phyloP scores from a whole-genome alignment of 2,888 invertebrate species.

The Campoletis raptor region DNA sequence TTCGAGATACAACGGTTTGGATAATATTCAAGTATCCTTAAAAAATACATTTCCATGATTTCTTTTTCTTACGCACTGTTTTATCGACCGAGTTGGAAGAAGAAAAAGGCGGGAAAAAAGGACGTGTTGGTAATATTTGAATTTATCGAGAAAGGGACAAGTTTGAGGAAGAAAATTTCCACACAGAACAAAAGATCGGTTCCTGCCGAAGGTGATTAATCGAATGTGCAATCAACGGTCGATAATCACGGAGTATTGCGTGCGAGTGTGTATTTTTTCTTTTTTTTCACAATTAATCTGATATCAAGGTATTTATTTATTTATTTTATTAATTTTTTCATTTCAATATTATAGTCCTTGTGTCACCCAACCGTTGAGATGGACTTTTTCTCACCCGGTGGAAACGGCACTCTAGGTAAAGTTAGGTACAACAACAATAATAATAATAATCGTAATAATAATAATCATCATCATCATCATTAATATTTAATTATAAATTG shows the following conservation, averaged over 20 bases:
- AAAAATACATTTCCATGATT: conserved; percentile 39
- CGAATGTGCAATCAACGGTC: conserved; percentile 11
- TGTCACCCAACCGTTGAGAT: conserved; percentile 55
- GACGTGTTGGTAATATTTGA: neutral
- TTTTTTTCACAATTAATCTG: conserved; percentile 10
- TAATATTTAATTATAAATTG: conserved; percentile 36
- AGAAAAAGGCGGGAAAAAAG: neutral
- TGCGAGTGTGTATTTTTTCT: conserved; percentile 7
- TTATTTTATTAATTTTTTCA: conserved; percentile 18
- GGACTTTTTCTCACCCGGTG: conserved; percentile 64
- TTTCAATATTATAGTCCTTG: conserved; percentile 51
- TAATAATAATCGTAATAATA: conserved; percentile 65
- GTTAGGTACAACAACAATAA: conserved; percentile 70
- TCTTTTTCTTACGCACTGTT: conserved; percentile 22
- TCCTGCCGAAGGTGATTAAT: conserved; percentile 21
- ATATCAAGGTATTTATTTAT: conserved; percentile 36
- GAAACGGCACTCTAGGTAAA: conserved; percentile 70
- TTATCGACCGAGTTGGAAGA: conserved; percentile 25
- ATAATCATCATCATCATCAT: conserved; percentile 57
- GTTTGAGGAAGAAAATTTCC: conserved; percentile 23
- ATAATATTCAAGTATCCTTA: conserved; percentile 38
- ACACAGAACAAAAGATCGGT: conserved; percentile 26
- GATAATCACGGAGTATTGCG: conserved; percentile 21
- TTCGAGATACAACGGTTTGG: conserved; percentile 33
- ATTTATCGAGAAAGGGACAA: neutral